phyloP scores from a whole-genome alignment of 2,888 invertebrate species.

The Watsonalla cultraria region DNA sequence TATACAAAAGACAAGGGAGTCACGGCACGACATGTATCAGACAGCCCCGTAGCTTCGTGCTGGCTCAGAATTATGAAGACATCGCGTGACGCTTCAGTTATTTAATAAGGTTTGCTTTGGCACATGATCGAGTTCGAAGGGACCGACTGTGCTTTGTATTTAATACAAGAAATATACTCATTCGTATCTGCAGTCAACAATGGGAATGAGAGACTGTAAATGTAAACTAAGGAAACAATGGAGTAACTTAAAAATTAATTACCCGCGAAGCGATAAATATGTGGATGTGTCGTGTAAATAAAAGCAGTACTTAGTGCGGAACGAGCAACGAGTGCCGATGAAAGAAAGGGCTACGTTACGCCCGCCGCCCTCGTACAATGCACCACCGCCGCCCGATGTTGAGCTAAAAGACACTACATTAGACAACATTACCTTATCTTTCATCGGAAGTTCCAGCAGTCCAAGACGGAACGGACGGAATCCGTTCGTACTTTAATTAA shows the following conservation, averaged over 20 bases:
- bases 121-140: constrained; percentile 25
- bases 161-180: too few relatives aligned
- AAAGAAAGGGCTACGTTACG: constrained; percentile 63
- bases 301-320: constrained; percentile 57
- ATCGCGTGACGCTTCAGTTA: constrained; percentile 60
- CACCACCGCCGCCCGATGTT: constrained; percentile 27
- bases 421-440: constrained; percentile 59
- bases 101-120: constrained; percentile 46
- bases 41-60: constrained; percentile 36
- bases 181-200: constrained; percentile 1
- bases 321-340: constrained; percentile 37
- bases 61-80: constrained; percentile 39
- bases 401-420: constrained; percentile 49
- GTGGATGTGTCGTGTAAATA: constrained; percentile 63
- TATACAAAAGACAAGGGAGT: constrained; percentile 23
- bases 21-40: constrained; percentile 28
- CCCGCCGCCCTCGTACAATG: constrained; percentile 55
- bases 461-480: constrained; percentile 30
- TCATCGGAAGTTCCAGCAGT: constrained; percentile 49
- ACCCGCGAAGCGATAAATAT: constrained; percentile 67
- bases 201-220: constrained; percentile 13
- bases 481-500: constrained; percentile 4
- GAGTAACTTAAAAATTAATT: constrained; percentile 65
- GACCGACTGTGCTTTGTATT: constrained; percentile 24
- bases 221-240: constrained; percentile 40